phyloP scores from a whole-genome alignment of 2,797 vertebrate species.

The Fratercula arctica region DNA sequence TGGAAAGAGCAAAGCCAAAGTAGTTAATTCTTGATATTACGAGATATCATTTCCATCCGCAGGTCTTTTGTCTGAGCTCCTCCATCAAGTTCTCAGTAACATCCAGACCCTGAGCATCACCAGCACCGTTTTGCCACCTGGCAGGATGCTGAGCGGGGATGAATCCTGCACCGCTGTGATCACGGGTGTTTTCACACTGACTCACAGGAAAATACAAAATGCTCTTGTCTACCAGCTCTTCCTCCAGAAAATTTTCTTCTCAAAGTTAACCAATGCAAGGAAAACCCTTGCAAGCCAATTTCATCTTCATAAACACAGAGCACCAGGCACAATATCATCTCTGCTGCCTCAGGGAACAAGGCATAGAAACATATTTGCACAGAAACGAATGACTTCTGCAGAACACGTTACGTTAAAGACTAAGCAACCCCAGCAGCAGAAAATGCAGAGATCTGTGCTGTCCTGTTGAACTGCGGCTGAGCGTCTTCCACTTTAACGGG shows the following conservation, averaged over 20 bases:
- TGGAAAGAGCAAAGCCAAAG: background rate
- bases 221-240: background rate
- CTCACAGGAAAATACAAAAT: background rate
- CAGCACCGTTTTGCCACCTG: background rate
- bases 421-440: background rate
- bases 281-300: background rate
- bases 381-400: background rate
- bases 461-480: background rate
- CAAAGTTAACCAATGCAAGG: background rate
- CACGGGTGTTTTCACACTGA: accelerated
- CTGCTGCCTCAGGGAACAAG: background rate
- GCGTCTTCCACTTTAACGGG: background rate
- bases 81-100: background rate
- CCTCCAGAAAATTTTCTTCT: background rate
- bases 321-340: background rate
- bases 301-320: background rate
- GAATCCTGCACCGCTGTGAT: background rate
- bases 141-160: accelerated
- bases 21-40: background rate
- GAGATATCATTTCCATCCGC: background rate
- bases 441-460: background rate
- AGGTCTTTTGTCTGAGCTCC: background rate
- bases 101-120: background rate
- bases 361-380: background rate
- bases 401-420: background rate